A percentile compares a stretch with the other conserved stretches of the same genome.
Evolutionary conservation across 2,888 invertebrate genomes (phyloP).

Genomic region (Carpatolechia fugitivella): DNA sequence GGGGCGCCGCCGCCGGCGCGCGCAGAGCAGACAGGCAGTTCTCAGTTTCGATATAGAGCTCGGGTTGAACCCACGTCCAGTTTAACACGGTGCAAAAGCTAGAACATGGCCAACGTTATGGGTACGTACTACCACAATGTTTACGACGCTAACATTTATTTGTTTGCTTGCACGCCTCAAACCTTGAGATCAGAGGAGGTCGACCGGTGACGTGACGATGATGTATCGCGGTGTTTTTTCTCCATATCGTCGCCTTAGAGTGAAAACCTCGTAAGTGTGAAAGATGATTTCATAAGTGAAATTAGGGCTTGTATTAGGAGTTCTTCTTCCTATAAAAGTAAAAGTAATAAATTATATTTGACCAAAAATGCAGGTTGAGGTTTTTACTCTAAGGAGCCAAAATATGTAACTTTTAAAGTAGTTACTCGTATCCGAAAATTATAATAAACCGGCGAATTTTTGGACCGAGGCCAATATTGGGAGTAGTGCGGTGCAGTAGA

Average conservation of each 20-base stretch:
- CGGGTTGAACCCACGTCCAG: constrained; percentile 40
- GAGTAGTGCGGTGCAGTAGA: constrained; percentile 35
- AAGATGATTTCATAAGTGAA: too few species aligned
- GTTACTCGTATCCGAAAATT: constrained; percentile 16
- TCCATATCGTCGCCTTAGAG: too few species aligned
- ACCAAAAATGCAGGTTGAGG: too few species aligned
- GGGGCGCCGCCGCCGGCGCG: constrained; percentile 15
- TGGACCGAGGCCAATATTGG: constrained; percentile 60
- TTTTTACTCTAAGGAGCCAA: too few species aligned
- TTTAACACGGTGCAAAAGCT: constrained; percentile 30
- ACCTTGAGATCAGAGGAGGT: constrained; percentile 10
- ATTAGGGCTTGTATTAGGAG: too few species aligned
- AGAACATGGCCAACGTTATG: constrained; percentile 65
- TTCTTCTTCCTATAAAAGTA: too few species aligned
- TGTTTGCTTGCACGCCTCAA: not conserved
- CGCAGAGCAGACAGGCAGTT: constrained; percentile 16
- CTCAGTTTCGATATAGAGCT: constrained; percentile 50
- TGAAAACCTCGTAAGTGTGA: too few species aligned
- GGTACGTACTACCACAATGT: constrained; percentile 53
- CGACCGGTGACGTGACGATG: not conserved
- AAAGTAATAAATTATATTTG: too few species aligned
- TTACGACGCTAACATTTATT: not conserved
- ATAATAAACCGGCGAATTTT: constrained; percentile 49
- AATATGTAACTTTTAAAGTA: not conserved
- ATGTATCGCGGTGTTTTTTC: not conserved